Base-by-base conservation (phyloP, 2,113 vertebrate genomes). In the Gallinago undulata region DNA sequence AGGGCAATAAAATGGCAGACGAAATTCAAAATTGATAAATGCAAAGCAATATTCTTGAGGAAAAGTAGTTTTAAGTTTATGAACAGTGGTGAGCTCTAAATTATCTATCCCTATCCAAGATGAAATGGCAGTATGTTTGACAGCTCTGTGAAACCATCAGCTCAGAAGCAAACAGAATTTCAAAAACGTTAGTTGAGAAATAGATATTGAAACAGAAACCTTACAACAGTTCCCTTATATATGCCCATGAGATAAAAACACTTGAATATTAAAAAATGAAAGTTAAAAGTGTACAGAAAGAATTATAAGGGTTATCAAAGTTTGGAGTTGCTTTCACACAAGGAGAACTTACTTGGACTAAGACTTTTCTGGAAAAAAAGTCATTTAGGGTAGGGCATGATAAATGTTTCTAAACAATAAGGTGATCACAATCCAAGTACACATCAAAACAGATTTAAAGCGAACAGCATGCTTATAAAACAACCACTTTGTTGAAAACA, bases 1-100 rank as follows among this genome's bases (percentile, higher is more conserved):
- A 53, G 86, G 23, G 47, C 30, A 62, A 62, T 47, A 89, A 91
- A 90, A 81, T 24, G 27, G 18, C 53, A 89, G 45, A 77, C 53
- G 55, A 90, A 91, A 84, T 87, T 89, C 59, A 87, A 74, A 90
- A 86, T n/a, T 94, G 79, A 77, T 92, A 84, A 90, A 95, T 50
- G 68, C 59, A 92, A 93, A 81, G 43, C 25, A 84, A 13, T 91
- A 41, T 83, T 67, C 33, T 62, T 39, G 33, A 53, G 37, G 31
- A 67, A 94, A 81, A 81, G 50, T 37, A 77, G 50, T 62, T 95
- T 89, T 39, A 69, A 60, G 50, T 81, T 93, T 87, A 63, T 84
- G 74, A 93, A 87, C 8, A 74, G 17, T 45, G 22, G 50, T 41
- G 50, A 84, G 25, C 28, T 91, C n/a, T 78, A 74, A 95, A 81